A percentile compares a stretch with the other conserved stretches of the same genome.
Conservation (phyloP, 2,113 vertebrate species). For the Myotis lucifugus region DNA sequence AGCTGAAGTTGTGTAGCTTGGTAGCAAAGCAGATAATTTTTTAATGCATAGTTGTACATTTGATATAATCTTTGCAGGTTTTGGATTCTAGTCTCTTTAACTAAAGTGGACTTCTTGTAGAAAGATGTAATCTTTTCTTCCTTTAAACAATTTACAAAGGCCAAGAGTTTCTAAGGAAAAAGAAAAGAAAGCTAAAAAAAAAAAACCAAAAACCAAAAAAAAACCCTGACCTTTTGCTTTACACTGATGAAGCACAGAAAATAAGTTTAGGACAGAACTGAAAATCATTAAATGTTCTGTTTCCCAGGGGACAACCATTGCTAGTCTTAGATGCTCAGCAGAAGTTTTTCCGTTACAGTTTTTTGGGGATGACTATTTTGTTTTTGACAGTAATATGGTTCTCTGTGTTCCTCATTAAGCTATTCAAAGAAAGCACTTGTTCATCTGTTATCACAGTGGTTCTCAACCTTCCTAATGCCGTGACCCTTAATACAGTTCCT, state of each 20-base stretch:
- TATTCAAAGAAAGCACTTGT: neutral
- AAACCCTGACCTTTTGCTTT: neutral
- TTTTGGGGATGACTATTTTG: neutral
- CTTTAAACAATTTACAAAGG: conserved; percentile 24
- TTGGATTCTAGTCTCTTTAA: neutral
- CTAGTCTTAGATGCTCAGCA: neutral
- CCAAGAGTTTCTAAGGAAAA: neutral
- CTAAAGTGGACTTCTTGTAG: neutral
- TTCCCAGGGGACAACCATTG: neutral
- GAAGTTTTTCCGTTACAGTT: conserved; percentile 3
- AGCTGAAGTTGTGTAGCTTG: neutral
- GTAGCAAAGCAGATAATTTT: neutral
- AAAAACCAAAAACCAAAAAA: too few relatives aligned
- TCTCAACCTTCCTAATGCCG: too few relatives aligned
- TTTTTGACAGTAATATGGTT: neutral
- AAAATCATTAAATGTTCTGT: conserved; percentile 44
- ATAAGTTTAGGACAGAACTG: neutral
- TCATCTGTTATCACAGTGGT: neutral
- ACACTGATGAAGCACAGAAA: neutral
- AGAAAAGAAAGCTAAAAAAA: conserved; percentile 12
- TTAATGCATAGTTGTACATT: neutral
- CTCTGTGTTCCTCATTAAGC: conserved; percentile 30
- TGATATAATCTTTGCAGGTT: neutral
- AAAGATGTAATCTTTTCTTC: neutral
- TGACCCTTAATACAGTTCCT: too few relatives aligned